A percentile compares a stretch with the other conserved stretches of the same genome.
These are phyloP conservation scores for Bombus vancouverensis DNA, from an alignment of 1,140 invertebrate species.

Conservation along the genomic window DNA sequence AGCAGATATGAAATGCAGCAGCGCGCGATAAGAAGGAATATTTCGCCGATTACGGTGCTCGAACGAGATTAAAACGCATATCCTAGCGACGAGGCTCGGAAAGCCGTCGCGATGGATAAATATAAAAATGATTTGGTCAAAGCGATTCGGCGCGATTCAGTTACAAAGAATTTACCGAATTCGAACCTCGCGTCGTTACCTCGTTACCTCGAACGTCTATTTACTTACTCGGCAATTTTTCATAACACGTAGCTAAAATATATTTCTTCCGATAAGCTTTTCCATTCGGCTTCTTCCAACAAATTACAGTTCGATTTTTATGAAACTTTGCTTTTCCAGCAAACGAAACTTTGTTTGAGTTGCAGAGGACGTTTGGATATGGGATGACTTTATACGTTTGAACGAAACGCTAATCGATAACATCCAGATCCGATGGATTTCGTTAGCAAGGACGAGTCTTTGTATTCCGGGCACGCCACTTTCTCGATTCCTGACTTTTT, in stretches of 20 bases:
- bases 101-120: not conserved
- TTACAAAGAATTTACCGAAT: not conserved
- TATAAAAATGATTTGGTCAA: not conserved
- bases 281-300: not conserved
- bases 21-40: not conserved
- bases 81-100: not conserved
- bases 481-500: not conserved
- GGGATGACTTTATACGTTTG: not conserved
- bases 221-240: no score
- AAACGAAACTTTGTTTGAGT: slow-evolving; percentile 11
- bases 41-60: not conserved
- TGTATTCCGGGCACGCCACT: not conserved
- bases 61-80: not conserved
- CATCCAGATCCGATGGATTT: not conserved
- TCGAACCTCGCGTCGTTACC: no score
- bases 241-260: not conserved
- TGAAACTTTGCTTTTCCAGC: not conserved
- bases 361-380: not conserved
- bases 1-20: not conserved
- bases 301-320: not conserved
- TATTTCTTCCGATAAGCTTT: not conserved
- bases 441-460: not conserved
- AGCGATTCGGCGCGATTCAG: not conserved
- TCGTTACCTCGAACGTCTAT: no score
- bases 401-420: slow-evolving; percentile 10